Conservation (phyloP, 1,140 invertebrate species). For the Rhizoglyphus robini region DNA sequence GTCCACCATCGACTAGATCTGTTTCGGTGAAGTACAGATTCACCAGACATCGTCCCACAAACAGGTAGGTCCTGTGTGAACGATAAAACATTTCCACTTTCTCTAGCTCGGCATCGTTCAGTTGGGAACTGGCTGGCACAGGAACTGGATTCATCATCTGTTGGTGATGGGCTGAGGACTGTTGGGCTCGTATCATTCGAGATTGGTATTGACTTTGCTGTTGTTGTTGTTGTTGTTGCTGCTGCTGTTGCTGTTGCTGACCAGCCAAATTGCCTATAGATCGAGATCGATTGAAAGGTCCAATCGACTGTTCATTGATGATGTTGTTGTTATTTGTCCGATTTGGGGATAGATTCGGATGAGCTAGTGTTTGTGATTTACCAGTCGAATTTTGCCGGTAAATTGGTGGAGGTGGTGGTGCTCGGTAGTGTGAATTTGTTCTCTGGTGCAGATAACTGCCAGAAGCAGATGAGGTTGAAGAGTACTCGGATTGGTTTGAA, state of each 20-base stretch:
- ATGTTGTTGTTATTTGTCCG: no score
- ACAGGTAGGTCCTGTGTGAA: constrained; percentile 61
- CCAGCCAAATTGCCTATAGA: no score
- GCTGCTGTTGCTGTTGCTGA: neutral
- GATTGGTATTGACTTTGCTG: neutral
- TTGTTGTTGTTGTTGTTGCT: neutral
- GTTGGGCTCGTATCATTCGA: neutral
- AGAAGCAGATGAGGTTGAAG: no score
- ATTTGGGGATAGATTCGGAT: no score
- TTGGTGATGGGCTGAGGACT: neutral
- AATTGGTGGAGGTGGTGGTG: no score
- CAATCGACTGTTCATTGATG: no score
- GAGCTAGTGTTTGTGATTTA: no score
- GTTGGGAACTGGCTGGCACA: neutral
- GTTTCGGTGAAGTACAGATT: constrained; percentile 53
- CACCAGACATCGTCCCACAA: constrained; percentile 59
- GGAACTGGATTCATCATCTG: neutral
- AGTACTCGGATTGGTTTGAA: no score
- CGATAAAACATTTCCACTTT: constrained; percentile 65
- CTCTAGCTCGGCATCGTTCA: constrained; percentile 53
- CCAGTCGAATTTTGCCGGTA: no score
- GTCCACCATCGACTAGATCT: constrained; percentile 35
- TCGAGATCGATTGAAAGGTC: no score
- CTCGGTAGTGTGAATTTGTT: no score
- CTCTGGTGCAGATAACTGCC: no score